Base-by-base conservation (phyloP, 2,888 invertebrate species). In the Idaea dimidiata region DNA sequence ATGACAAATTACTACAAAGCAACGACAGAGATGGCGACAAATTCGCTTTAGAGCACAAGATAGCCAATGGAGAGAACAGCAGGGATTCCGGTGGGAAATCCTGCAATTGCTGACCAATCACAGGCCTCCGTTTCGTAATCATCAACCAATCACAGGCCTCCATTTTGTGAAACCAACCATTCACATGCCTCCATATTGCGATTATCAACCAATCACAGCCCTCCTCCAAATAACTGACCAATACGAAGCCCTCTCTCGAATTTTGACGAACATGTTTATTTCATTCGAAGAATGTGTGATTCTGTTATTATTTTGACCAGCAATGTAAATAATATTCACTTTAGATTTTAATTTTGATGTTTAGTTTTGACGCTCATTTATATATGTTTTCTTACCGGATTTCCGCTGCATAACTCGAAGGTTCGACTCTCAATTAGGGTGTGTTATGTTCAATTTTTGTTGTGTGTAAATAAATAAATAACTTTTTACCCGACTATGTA, bases 1-100 rank as follows among this genome's bases (percentile, higher is more conserved):
- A 96, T 81, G 96, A 97, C 87, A 95, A 95, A 86, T 85, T 96
- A 72, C 94, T 96, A 76, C 95, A 95, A 77, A 95, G 94, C 72
- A 94, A 93, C 80, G 96, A 96, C 74, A 94, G 93, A 79, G 96
- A 96, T 74, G 93, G 93, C 56, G 96, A 96, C 8, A 94, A 93
- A 80, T 95, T 96, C 81, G 94, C 94, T 54, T 87, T 96, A 66
- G 95, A 94, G 76, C 93, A 86, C 81, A 91, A 89, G 79, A 91
- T 92, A 54, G 91, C 91, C 6, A 93, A 92, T 72, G 90, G 93
- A 14, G 89, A 91, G 69, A 90, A 90, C 75, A 83, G 80, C 66
- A 79, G 89, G 59, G 89, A 88, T 58, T 80, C 86, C 66, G 78
- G 82, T 62, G 87, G 87, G 73, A 94, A 94, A 72, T 89, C 93